Percentiles rank a stretch among this genome's conserved stretches.
Evolutionary conservation across 2,113 vertebrate genomes (phyloP).

Genomic region (Rhabdornis inornatus): DNA sequence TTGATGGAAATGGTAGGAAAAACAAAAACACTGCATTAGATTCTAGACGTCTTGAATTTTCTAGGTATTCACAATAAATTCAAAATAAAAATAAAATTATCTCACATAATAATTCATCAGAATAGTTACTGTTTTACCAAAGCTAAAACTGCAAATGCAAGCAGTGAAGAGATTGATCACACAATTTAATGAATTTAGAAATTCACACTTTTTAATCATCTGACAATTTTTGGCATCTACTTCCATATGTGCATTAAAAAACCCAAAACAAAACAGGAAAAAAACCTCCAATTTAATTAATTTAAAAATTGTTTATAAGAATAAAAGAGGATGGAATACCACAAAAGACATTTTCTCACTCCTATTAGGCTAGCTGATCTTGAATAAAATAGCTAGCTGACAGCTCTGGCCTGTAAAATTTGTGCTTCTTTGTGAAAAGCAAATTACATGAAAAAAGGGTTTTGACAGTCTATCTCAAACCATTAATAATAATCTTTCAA

Average conservation of each 20-base stretch:
- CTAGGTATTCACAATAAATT: neutral
- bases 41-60: constrained; percentile 24
- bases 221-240: neutral
- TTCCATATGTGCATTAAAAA: neutral
- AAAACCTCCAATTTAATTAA: neutral
- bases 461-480: neutral
- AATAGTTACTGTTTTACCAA: neutral
- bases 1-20: neutral
- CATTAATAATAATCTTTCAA: neutral
- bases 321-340: neutral
- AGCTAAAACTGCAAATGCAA: neutral
- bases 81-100: neutral
- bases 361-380: neutral
- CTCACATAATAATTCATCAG: neutral
- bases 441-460: neutral
- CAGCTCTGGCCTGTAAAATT: neutral
- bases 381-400: neutral
- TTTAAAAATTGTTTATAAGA: neutral
- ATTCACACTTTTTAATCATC: neutral
- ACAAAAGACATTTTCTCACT: neutral
- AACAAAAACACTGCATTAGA: neutral
- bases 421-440: neutral
- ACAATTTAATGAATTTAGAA: neutral
- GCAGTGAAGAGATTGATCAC: neutral
- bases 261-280: neutral